phyloP scores from a whole-genome alignment of 2,888 invertebrate genomes.

The Protonemura montana region DNA sequence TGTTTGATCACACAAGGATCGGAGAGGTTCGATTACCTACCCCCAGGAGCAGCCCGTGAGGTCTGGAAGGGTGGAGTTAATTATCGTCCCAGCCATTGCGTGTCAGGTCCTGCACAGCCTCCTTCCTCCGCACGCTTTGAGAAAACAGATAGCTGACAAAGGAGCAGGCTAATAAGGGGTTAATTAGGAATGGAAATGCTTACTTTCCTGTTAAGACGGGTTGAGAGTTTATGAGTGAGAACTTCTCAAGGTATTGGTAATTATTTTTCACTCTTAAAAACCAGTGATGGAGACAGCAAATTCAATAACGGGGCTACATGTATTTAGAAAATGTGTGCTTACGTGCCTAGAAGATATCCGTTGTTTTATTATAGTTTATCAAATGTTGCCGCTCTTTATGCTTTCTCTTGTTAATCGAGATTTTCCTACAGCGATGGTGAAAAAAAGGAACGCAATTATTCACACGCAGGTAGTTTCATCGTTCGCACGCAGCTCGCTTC shows the following conservation, averaged over 20 bases:
- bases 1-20: background rate
- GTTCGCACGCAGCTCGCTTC: background rate
- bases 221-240: background rate
- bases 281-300: background rate
- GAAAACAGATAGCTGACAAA: background rate
- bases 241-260: background rate
- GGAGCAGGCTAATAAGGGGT: conserved; percentile 4
- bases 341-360: no score
- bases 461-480: background rate
- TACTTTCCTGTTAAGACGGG: background rate
- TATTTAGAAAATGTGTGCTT: no score
- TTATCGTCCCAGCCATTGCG: background rate
- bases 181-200: conserved; percentile 1
- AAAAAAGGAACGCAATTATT: background rate
- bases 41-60: background rate
- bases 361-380: no score
- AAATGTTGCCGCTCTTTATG: no score
- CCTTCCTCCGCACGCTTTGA: background rate
- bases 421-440: background rate
- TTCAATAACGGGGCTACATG: background rate
- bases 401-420: background rate
- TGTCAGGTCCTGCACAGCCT: background rate
- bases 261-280: background rate
- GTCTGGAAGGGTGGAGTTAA: background rate
- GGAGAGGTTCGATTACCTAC: background rate